Evolutionary conservation across 2,888 invertebrate species (phyloP), one percentile per base, ranked within the genome.

Genomic region (Drosophila fulvimacula): DNA sequence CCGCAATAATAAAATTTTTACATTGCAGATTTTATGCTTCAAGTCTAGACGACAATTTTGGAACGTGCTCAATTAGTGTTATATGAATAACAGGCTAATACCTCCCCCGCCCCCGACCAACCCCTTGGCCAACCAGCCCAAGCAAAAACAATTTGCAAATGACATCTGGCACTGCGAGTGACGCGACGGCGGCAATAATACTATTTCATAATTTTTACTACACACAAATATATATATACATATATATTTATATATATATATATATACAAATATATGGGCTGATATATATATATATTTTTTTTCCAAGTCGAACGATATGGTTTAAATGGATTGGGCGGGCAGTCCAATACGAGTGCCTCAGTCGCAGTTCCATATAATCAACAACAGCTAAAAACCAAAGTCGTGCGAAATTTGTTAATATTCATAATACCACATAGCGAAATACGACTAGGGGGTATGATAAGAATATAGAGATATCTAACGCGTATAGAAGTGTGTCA

Each of bases 1-100:
- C 82, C 87, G 83, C 80, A 46, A 72, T 81, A 84, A 75, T 70
- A 82, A 76, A 84, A 84, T 51, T 65, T 73, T 65, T 77, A 79
- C 66, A 81, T 68, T 88, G 77, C 81, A 82, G 75, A 85, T 81
- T 82, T 84, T 79, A 84, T 87, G 82, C 79, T 81, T 84, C 42
- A 76, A 69, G 85, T 85, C 85, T 85, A 85, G 85, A 85, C 85
- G 88, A 85, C 81, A 88, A 65, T 81, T 82, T 88, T 88, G 66
- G 81, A 75, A 86, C 85, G 85, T 85, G 85, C 86, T 88, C 79
- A 88, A 83, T 86, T 88, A 81, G 81, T 74, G 56, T 39, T 60
- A 70, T 59, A 59, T 55, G 56, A 48, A 57, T 48, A 46, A 67
- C 46, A 62, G 44, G 51, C 41, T 62, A 72, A 58, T 44, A 73